Evolutionary conservation across 2,797 vertebrate genomes (phyloP).

Genomic region (Podarcis lilfordi): DNA sequence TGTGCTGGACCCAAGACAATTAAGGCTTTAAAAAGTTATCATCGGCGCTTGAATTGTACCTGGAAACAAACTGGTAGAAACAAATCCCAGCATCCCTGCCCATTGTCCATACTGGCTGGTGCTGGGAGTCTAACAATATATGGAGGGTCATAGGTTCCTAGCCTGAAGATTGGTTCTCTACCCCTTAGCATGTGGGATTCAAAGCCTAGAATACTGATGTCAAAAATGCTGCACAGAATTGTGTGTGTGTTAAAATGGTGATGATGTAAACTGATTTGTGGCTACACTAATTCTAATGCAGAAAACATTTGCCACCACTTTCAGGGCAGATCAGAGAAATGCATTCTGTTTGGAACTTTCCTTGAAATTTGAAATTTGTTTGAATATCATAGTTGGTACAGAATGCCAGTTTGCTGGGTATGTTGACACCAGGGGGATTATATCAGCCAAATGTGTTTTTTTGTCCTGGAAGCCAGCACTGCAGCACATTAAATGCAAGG

Average conservation of each 20-base stretch:
- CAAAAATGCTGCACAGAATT: neutral
- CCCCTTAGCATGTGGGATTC: neutral
- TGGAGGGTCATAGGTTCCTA: no score
- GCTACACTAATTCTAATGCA: neutral
- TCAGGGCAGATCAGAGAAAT: neutral
- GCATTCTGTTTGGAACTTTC: neutral
- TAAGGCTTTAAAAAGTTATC: no score
- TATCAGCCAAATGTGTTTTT: neutral
- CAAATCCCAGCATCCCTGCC: no score
- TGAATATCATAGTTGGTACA: neutral
- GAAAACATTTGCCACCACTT: neutral
- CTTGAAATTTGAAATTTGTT: slow-evolving; percentile 34
- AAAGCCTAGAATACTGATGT: neutral
- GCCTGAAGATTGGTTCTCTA: no score
- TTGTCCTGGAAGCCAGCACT: slow-evolving; percentile 6
- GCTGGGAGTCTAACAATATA: no score
- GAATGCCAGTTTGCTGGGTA: neutral
- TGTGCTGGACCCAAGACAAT: no score
- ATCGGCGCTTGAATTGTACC: no score
- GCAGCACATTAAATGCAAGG: slow-evolving; percentile 16
- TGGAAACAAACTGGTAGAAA: no score
- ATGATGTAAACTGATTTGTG: neutral
- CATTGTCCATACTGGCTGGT: no score
- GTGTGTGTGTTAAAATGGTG: neutral
- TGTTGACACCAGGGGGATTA: neutral